Conservation (phyloP, 2,113 vertebrate genomes). For the Parus major region DNA sequence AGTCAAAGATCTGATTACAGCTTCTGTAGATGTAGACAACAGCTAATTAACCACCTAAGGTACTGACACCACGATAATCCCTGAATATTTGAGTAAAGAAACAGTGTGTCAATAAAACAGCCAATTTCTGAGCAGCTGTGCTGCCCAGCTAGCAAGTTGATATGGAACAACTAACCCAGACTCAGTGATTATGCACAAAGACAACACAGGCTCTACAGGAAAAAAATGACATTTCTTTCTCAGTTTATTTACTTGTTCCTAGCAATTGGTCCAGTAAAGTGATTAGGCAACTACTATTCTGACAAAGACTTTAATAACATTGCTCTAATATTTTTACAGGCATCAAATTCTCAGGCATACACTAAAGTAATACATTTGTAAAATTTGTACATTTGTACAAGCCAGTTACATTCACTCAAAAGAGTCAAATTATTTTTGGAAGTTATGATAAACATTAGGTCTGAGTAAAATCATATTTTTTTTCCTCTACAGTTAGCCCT, state of each 20-base stretch:
- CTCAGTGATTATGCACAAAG: neutral
- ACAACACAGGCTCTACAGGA: neutral
- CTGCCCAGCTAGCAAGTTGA: neutral
- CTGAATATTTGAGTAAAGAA: neutral
- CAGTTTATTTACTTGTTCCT: neutral
- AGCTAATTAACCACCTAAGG: neutral
- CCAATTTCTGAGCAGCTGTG: neutral
- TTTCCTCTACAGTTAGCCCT: neutral
- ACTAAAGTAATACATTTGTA: neutral
- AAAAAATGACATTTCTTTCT: neutral
- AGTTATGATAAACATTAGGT: neutral
- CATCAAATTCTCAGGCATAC: neutral
- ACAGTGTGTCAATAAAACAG: neutral
- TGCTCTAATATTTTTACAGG: neutral
- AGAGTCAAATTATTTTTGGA: neutral
- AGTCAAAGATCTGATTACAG: neutral
- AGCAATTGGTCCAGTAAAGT: neutral
- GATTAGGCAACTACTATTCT: neutral
- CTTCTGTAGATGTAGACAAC: neutral
- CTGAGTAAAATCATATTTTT: neutral
- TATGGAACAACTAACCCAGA: neutral
- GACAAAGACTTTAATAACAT: neutral
- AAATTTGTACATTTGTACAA: neutral
- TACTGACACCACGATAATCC: neutral
- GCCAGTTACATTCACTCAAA: neutral